Evolutionary conservation across 1,140 invertebrate genomes (phyloP).

Genomic region (Aphis gossypii): DNA sequence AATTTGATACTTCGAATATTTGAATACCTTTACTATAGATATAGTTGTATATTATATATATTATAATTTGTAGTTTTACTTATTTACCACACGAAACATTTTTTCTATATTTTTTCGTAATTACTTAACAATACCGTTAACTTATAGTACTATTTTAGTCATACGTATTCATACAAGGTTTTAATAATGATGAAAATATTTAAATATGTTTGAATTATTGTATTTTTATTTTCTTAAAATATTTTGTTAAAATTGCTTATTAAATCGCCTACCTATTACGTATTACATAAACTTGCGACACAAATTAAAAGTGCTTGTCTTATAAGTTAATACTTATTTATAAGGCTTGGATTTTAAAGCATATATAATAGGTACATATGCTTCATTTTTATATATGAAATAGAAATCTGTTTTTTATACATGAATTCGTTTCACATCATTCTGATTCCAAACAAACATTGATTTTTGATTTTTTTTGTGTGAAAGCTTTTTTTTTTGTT

Average conservation of each 20-base stretch:
- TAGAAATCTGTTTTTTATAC: no score
- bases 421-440: no score
- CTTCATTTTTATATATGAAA: no score
- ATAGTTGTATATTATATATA: no score
- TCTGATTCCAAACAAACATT: no score
- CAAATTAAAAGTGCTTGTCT: neutral
- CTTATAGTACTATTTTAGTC: neutral
- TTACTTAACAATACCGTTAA: neutral
- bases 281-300: neutral
- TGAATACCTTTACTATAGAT: neutral
- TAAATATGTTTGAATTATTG: neutral
- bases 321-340: neutral
- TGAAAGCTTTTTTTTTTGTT: no score
- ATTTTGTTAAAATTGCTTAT: neutral
- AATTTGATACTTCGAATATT: neutral
- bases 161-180: neutral
- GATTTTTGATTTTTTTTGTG: no score
- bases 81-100: neutral
- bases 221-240: neutral
- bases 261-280: no score
- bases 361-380: no score
- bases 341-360: no score
- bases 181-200: neutral
- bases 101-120: neutral
- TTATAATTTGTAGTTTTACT: no score